Evolutionary conservation across 2,797 vertebrate species (phyloP), one percentile per base, ranked within the genome.

Genomic region (Euphonia xanthogaster): DNA sequence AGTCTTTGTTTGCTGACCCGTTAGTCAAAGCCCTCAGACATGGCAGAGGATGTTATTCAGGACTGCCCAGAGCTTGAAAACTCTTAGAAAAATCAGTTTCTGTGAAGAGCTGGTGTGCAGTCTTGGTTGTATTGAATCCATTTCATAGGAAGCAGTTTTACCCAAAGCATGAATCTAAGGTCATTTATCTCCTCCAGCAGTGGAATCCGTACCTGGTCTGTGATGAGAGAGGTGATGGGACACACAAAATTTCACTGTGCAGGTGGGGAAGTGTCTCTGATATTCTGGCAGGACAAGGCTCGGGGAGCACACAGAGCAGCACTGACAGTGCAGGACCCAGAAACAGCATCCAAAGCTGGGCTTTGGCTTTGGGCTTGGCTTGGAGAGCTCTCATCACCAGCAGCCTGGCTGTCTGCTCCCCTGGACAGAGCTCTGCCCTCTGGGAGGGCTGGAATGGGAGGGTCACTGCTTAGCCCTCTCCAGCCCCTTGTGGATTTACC

Each of bases 171-270:
- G 39, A 60, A 20, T 39, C 8, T 4, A 5, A 45, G n/a, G 24
- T 39, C 10, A 14, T 23, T 60, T 60, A 14, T 39, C 45, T 37
- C 7, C 23, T 53, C 28, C 54, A 67, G 44, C 37, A 58, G 22
- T 31, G 12, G 61, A 19, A 50, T 37, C 24, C 0, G 0, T 28
- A 12, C n/a, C 39, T 85, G 45, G 23, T 67, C 5, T 45, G 54
- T 0, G 7, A 4, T 20, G 54, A 17, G 53, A 7, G 68, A n/a
- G 37, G 24, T 16, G 28, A 7, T 53, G 45, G 82, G 9, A 14
- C 62, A 60, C 16, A 28, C 39, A 44, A 39, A 6, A 44, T 14
- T 54, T 60, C 39, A 0, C 45, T 45, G 28, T 28, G 54, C 8
- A 37, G 53, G 5, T 37, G 45, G n/a, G 45, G 39, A 24, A 13